Conservation (phyloP, 1,140 invertebrate genomes). For the Maniola jurtina region DNA sequence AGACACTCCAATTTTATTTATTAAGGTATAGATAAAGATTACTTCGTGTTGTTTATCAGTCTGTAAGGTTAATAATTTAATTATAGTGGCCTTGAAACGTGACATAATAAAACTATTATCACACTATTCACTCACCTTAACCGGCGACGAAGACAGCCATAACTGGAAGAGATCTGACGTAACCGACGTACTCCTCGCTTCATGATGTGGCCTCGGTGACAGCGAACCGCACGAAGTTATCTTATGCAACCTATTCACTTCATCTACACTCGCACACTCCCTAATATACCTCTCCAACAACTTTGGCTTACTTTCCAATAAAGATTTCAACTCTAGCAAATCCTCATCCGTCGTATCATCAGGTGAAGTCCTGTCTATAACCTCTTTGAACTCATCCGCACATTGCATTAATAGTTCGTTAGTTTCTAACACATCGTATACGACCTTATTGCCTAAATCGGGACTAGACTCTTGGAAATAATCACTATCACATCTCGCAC, state of each 20-base stretch:
- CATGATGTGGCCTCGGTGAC: conserved; percentile 78
- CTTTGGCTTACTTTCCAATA: conserved; percentile 63
- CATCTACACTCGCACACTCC: conserved; percentile 84
- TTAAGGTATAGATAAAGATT: too few species aligned
- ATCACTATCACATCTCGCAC: conserved; percentile 55
- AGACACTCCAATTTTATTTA: too few species aligned
- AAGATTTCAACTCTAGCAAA: conserved; percentile 56
- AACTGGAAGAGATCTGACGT: conserved; percentile 91
- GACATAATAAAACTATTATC: conserved; percentile 16
- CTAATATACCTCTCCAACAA: conserved; percentile 84
- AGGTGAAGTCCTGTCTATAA: conserved; percentile 59
- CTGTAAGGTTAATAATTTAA: neutral
- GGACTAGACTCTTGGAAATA: conserved; percentile 60
- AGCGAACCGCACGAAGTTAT: conserved; percentile 75
- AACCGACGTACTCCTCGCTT: conserved; percentile 83
- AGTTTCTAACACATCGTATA: conserved; percentile 58
- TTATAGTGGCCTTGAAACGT: neutral
- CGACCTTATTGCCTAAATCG: conserved; percentile 62
- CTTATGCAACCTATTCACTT: conserved; percentile 78
- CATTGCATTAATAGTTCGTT: conserved; percentile 62
- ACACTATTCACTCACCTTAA: conserved; percentile 79
- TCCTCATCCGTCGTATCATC: conserved; percentile 65
- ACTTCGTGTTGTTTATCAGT: too few species aligned
- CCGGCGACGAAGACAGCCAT: conserved; percentile 87
- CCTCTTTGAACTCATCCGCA: conserved; percentile 59